Percentiles rank a stretch among this genome's conserved stretches.
These are phyloP conservation scores for Orthosia gothica DNA, from an alignment of 2,888 invertebrate species.

Conservation along the genomic window DNA sequence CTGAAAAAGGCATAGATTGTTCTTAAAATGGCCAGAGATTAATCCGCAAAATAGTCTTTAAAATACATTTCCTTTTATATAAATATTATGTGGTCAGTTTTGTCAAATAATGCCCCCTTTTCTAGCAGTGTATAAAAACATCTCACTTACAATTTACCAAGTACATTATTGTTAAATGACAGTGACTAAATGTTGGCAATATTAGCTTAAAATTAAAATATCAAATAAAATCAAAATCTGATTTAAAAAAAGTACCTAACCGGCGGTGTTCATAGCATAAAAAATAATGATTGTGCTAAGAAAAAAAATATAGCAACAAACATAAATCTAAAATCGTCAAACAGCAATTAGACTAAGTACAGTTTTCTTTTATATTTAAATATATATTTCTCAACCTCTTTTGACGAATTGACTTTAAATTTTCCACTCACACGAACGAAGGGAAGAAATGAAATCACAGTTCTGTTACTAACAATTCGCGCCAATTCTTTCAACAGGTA, in stretches of 20 bases:
- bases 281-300: constrained; percentile 81
- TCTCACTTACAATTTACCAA: constrained; percentile 40
- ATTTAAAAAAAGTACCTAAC: constrained; percentile 32
- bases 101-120: constrained; percentile 24
- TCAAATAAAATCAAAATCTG: constrained; percentile 56
- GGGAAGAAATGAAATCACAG: constrained; percentile 82
- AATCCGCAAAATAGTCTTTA: constrained; percentile 11
- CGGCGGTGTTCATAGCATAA: constrained; percentile 75
- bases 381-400: constrained; percentile 79
- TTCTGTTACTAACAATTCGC: constrained; percentile 63
- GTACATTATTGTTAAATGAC: constrained; percentile 27
- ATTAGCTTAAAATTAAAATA: constrained; percentile 57
- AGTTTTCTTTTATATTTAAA: constrained; percentile 67
- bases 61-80: background rate
- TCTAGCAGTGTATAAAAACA: background rate
- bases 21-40: background rate
- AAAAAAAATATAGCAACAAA: constrained; percentile 75
- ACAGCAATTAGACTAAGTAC: constrained; percentile 85
- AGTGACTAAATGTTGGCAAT: constrained; percentile 49
- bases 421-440: constrained; percentile 61
- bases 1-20: no score
- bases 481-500: constrained; percentile 65
- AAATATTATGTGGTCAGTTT: constrained; percentile 14
- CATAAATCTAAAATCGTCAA: constrained; percentile 74
- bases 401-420: constrained; percentile 77